A percentile compares a stretch with the other conserved stretches of the same genome.
Evolutionary conservation across 2,888 invertebrate species (phyloP).

Genomic region (Stenolophus ochropezus): DNA sequence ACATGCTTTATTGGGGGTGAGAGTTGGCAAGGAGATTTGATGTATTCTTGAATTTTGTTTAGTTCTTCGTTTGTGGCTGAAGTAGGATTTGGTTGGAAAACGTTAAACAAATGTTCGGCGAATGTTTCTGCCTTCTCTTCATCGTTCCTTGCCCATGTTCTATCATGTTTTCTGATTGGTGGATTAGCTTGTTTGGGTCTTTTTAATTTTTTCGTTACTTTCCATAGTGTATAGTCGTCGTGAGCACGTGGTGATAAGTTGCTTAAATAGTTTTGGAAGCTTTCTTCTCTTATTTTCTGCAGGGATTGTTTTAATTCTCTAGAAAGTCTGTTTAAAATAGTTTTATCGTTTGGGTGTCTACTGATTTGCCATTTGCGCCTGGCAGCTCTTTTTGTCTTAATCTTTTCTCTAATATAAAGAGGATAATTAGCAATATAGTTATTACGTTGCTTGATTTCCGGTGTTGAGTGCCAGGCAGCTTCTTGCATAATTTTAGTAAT

Average conservation of each 20-base stretch:
- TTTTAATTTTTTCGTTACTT: conserved; percentile 62
- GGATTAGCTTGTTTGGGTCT: conserved; percentile 52
- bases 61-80: background rate
- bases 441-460: background rate
- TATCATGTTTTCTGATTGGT: conserved; percentile 60
- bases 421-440: background rate
- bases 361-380: conserved; percentile 47
- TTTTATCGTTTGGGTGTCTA: conserved; percentile 56
- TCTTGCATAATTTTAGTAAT: conserved; percentile 34
- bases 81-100: conserved; percentile 62
- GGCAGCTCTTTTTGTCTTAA: conserved; percentile 42
- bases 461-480: conserved; percentile 40
- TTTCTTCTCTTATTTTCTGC: conserved; percentile 44
- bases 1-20: conserved; percentile 35
- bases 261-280: conserved; percentile 47
- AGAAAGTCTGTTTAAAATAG: conserved; percentile 30
- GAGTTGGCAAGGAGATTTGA: conserved; percentile 19
- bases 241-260: conserved; percentile 32
- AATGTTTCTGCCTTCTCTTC: conserved; percentile 63
- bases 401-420: conserved; percentile 27
- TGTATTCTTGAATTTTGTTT: background rate
- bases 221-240: conserved; percentile 64
- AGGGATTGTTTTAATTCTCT: conserved; percentile 47
- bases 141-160: conserved; percentile 62
- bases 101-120: conserved; percentile 61